Evolutionary conservation across 2,888 invertebrate species (phyloP), one percentile per base, ranked within the genome.

Genomic region (Sarcophaga subvicina): DNA sequence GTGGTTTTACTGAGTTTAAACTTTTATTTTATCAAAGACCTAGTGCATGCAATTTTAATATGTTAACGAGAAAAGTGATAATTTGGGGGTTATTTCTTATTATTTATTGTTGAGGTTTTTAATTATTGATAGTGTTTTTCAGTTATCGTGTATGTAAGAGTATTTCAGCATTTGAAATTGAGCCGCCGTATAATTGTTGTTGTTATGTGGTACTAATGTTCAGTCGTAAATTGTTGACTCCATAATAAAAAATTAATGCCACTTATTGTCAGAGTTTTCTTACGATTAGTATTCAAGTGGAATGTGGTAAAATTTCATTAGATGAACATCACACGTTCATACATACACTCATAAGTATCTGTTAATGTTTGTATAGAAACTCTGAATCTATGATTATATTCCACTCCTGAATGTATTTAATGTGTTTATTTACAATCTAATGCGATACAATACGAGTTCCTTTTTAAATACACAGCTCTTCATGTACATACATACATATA

Each of bases 241-340:
- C n/a, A 25, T 82, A 67, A 82, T 87, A 82, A 87, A 87, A 87
- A 87, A 87, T 87, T 87, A 87, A 87, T 87, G 87, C 81, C 79
- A 87, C 84, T 87, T 85, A 86, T 73, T 86, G 69, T 75, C 80
- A 82, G 67, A 73, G 76, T 84, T 77, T 84, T 77, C 81, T 78
- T 83, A 20, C 71, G 73, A 83, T 85, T 85, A 87, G 76, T 66
- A 85, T 81, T 75, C 85, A 70, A 59, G 45, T 45, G 62, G 25
- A 79, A 79, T 80, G 76, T 25, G 71, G 62, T 82, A 67, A 37
- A 84, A 87, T 82, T 76, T 80, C 75, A 79, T 82, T 62, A 83
- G 12, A 77, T 25, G 54, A 59, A 60, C 25, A 47, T 5, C 72
- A 80, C 37, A 77, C 60, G 72, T 54, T 22, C 45, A 73, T n/a